phyloP scores from a whole-genome alignment of 2,888 invertebrate genomes.

The Idaea dimidiata region DNA sequence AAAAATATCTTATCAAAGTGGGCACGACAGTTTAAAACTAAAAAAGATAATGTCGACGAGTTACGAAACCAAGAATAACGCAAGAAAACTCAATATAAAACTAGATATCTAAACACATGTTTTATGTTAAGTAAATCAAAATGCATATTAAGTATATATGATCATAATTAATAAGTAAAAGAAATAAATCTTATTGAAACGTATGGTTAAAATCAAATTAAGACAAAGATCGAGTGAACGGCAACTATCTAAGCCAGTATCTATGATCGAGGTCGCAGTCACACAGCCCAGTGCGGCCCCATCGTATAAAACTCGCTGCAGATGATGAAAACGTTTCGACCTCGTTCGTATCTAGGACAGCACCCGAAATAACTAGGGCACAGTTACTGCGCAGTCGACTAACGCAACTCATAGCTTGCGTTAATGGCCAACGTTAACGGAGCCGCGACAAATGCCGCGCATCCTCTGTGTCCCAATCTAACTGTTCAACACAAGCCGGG shows the following conservation, averaged over 20 bases:
- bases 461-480: conserved; percentile 3
- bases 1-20: background rate
- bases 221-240: conserved; percentile 34
- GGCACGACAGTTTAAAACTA: background rate
- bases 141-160: background rate
- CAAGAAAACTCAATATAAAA: background rate
- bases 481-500: conserved; percentile 27
- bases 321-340: conserved; percentile 74
- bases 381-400: conserved; percentile 70
- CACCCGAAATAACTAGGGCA: conserved; percentile 78
- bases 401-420: conserved; percentile 59
- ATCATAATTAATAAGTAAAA: background rate
- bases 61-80: background rate
- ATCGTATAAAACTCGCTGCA: conserved; percentile 64
- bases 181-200: conserved; percentile 1
- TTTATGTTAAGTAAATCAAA: too few relatives aligned
- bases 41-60: background rate
- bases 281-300: conserved; percentile 68
- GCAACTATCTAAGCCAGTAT: conserved; percentile 51
- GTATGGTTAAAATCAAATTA: conserved; percentile 14
- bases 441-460: conserved; percentile 33
- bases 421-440: conserved; percentile 39
- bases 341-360: conserved; percentile 74
- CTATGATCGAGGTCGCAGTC: conserved; percentile 56
- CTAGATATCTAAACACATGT: too few relatives aligned